Conservation (phyloP, 2,797 vertebrate species). For the Eulemur albifrons region DNA sequence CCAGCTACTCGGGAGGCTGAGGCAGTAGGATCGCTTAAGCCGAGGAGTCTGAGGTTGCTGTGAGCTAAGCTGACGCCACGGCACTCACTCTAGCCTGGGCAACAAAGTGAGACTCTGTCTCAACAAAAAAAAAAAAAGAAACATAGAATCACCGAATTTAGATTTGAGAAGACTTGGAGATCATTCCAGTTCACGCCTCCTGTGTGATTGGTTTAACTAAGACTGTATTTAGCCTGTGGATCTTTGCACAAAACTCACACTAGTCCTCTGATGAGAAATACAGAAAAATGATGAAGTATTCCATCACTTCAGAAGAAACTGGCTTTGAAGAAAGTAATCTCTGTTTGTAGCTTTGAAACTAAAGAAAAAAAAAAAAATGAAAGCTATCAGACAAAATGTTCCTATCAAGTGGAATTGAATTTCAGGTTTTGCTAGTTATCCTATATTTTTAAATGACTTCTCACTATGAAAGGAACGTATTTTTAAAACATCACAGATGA, state of each 20-base stretch:
- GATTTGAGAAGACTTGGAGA: neutral
- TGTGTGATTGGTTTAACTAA: neutral
- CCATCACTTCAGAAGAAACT: neutral
- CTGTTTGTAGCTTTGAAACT: neutral
- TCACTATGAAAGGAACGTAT: neutral
- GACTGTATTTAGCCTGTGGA: neutral
- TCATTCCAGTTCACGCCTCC: neutral
- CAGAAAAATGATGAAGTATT: conserved; percentile 28
- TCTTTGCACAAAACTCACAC: conserved; percentile 50
- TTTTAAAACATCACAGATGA: neutral
- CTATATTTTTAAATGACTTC: neutral
- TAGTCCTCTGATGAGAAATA: conserved; percentile 7
- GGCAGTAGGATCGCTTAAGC: too few relatives aligned
- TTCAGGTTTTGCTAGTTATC: neutral
- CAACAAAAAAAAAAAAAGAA: neutral
- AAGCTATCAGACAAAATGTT: conserved; percentile 3
- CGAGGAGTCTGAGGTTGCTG: too few relatives aligned
- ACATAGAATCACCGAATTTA: neutral
- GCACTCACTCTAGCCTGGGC: too few relatives aligned
- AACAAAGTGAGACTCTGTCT: too few relatives aligned
- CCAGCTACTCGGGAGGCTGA: too few relatives aligned
- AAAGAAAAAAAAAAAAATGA: conserved; percentile 28
- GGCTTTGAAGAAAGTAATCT: neutral
- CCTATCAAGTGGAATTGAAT: neutral
- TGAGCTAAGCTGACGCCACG: too few relatives aligned